Evolutionary conservation across 1,140 invertebrate genomes (phyloP), one percentile per base, ranked within the genome.

Genomic region (Drosophila erecta): DNA sequence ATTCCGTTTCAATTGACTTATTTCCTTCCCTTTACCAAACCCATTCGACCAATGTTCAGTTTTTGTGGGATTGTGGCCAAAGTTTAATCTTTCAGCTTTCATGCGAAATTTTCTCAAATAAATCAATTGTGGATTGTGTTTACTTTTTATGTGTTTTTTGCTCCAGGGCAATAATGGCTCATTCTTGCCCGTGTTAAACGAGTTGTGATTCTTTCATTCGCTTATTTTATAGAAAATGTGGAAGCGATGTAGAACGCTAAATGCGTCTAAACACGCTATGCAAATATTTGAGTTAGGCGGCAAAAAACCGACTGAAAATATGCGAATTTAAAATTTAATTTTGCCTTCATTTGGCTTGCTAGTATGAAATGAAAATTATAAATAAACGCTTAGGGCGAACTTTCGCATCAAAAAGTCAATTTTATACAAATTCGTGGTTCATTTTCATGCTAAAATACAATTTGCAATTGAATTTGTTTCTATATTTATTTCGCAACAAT

Each of bases 221-320:
- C 76, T 76, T 75, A 51, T 65, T 57, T 57, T 57, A 43, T 58
- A 33, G 69, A 54, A 76, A 75, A 46, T 76, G 46, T 33, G 59
- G 43, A 35, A 41, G 46, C 60, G 47, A 67, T 75, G 35, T 55
- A 61, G 73, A 76, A 37, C 62, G 38, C 70, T 49, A 59, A 77
- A 74, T 65, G 24, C 56, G 67, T 65, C 30, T 41, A 86, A 86
- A 86, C 81, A 59, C 46, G 81, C 77, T 85, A 85, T 85, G 81
- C 78, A 86, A 86, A 85, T 85, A 38, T 55, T 55, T 64, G 40
- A 27, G 46, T 58, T 43, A 27, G 40, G 30, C 43, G 37, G 59
- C 60, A 72, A 60, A 65, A 66, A 47, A 40, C 49, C 37, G 33
- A 55, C 62, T 33, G 24, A 38, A 53, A 40, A 55, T 69, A 55